Base-by-base conservation (phyloP, 2,113 vertebrate genomes). In the Oreamnos americanus region DNA sequence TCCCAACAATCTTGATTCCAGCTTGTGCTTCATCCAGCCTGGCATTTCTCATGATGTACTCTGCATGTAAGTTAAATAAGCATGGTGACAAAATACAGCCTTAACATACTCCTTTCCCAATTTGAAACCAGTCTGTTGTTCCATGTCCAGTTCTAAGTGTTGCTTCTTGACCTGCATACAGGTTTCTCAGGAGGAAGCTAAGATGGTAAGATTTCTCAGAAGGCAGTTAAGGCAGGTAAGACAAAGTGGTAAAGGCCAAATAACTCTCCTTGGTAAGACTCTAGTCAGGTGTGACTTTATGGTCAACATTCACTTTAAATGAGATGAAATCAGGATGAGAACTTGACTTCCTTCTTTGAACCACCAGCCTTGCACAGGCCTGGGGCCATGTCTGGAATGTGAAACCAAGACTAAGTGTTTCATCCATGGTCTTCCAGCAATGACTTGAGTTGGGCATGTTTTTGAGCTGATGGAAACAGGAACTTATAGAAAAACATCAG, bases 301-400 rank as follows among this genome's bases (percentile, higher is more conserved):
- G 15, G 26, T 14, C 43, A 71, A 43, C 55, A 53, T n/a, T 82
- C 49, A 53, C 79, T 51, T 82, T 49, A 81, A 78, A 43, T 28
- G 53, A 78, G 10, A 74, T 12, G 33, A 71, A 74, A 19, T 88
- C 64, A 78, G 84, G 91, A 55, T 36, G 43, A 53, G 53, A 96
- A 71, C 15, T 57, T 51, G 21, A 28, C 25, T 15, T 33, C 28
- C 79, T 67, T 30, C 78, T 78, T 47, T 19, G 76, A 51, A 62
- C 15, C n/a, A 14, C 51, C 67, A 91, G 28, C 12, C 47, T 60
- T 33, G 49, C 5, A 83, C 26, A 74, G 13, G 39, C 47, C 26
- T 45, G 0, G 25, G 10, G 15, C 36, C 15, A 0, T 19, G 8
- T 51, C n/a, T 51, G 39, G 47, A 43, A 3, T 3, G 3, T 13